These are phyloP conservation scores for Drosophila kohkoa DNA, from an alignment of 1,140 invertebrate genomes.

Conservation along the genomic window DNA sequence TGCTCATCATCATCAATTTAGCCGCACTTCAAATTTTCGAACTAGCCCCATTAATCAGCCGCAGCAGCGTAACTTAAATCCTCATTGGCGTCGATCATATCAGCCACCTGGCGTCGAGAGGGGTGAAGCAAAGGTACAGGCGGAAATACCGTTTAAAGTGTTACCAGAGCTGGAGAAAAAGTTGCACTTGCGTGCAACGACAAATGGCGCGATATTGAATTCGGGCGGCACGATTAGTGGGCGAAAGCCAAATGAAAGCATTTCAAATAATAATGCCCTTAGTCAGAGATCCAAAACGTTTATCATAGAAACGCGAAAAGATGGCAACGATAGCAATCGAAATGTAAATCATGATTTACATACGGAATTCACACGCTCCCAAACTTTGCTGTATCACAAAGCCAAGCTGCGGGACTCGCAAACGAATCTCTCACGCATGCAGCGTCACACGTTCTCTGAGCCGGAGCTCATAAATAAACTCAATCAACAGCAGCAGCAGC, in stretches of 20 bases:
- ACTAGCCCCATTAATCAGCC: constrained; percentile 17
- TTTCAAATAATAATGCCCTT: not conserved
- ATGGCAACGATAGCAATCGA: not conserved
- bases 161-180: constrained; percentile 88
- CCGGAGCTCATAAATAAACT: constrained; percentile 46
- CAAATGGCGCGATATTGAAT: constrained; percentile 92
- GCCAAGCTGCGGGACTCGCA: constrained; percentile 19
- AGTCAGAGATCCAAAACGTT: constrained; percentile 52
- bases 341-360: constrained; percentile 5
- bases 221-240: constrained; percentile 92
- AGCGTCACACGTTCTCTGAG: constrained; percentile 54
- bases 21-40: constrained; percentile 19
- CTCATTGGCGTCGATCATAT: constrained; percentile 47
- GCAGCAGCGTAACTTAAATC: constrained; percentile 18
- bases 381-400: constrained; percentile 53
- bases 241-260: constrained; percentile 64
- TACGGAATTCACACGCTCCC: constrained; percentile 50
- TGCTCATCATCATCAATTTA: constrained; percentile 22
- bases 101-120: constrained; percentile 28
- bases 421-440: constrained; percentile 49
- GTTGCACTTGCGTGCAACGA: constrained; percentile 89
- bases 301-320: constrained; percentile 26
- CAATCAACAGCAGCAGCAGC: not conserved
- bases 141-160: constrained; percentile 86
- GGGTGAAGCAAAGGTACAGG: constrained; percentile 14